phyloP scores from a whole-genome alignment of 2,113 vertebrate species.

The Platysteira castanea region DNA sequence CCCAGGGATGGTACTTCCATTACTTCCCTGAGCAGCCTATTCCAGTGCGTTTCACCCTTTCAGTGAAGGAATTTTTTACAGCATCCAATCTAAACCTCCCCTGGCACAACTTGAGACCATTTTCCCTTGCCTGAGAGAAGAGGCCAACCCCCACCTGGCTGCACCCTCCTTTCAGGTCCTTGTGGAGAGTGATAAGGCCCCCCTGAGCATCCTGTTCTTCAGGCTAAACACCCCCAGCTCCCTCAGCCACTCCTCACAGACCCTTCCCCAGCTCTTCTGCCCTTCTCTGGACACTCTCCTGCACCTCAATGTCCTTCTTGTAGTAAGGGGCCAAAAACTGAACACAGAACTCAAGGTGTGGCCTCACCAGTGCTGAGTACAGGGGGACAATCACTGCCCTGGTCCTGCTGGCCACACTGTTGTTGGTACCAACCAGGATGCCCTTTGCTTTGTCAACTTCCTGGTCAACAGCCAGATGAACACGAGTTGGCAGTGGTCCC shows the following conservation, averaged over 20 bases:
- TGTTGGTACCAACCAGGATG: neutral
- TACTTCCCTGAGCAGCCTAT: neutral
- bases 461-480: no score
- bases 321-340: neutral
- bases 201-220: neutral
- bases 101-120: neutral
- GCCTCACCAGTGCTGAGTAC: neutral
- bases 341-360: neutral
- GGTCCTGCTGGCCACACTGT: neutral
- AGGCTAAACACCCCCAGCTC: neutral
- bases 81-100: neutral
- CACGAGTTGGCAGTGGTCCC: no score
- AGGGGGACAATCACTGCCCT: neutral
- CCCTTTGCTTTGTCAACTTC: no score
- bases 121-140: neutral
- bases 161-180: neutral
- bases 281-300: neutral
- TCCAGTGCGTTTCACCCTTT: neutral
- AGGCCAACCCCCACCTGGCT: neutral
- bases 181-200: neutral
- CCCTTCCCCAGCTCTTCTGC: rapidly evolving
- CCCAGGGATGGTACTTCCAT: no score
- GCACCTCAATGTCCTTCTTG: neutral
- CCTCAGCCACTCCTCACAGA: neutral
- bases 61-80: neutral